Percentiles rank a stretch among this genome's conserved stretches.
phyloP scores from a whole-genome alignment of 1,140 invertebrate species.

The Drosophila persimilis region DNA sequence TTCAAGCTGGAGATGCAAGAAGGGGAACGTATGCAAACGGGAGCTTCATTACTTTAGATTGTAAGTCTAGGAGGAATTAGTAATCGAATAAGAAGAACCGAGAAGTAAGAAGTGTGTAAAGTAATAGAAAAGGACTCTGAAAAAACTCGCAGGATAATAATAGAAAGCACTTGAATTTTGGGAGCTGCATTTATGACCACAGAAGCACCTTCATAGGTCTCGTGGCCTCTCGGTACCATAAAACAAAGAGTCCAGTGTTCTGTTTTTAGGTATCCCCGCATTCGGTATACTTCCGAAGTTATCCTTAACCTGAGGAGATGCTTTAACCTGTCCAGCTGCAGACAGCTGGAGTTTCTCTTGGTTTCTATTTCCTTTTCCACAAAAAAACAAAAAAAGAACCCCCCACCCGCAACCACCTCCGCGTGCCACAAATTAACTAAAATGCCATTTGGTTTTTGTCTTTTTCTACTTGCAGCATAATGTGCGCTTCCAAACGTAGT shows the following conservation, averaged over 20 bases:
- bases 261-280: not conserved
- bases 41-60: no score
- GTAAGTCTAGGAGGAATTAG: no score
- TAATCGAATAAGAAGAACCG: no score
- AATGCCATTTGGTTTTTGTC: constrained; percentile 81
- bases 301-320: constrained; percentile 7
- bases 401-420: not conserved
- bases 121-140: no score
- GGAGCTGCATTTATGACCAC: no score
- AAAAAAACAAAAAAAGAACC: no score
- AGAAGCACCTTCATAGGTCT: no score
- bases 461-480: constrained; percentile 80
- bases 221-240: not conserved
- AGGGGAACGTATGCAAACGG: no score
- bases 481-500: constrained; percentile 77
- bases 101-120: no score
- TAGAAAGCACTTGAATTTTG: no score
- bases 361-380: constrained; percentile 12
- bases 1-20: no score
- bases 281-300: constrained; percentile 39
- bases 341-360: constrained; percentile 16
- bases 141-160: no score
- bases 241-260: constrained; percentile 1
- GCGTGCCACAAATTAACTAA: constrained; percentile 68
- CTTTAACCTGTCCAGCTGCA: constrained; percentile 27